These are phyloP conservation scores for Upupa epops DNA, from an alignment of 2,113 vertebrate genomes.

Conservation along the genomic window DNA sequence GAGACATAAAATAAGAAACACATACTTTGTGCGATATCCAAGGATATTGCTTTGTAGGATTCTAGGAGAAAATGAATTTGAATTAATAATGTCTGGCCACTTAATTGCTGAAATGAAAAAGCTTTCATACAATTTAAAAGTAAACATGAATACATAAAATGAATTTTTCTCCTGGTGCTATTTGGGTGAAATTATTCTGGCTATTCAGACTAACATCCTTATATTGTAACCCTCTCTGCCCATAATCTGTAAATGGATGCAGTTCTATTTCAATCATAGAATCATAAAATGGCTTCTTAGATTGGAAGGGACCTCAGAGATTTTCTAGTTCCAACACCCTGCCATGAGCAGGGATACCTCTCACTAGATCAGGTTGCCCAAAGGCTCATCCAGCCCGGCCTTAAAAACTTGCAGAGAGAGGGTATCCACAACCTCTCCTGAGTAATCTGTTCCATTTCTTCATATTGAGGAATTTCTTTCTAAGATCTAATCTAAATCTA, in stretches of 20 bases:
- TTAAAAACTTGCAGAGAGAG: too few species aligned
- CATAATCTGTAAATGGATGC: background rate
- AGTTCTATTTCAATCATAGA: background rate
- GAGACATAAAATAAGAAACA: background rate
- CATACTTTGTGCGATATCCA: background rate
- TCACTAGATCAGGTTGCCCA: too few species aligned
- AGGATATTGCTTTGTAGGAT: background rate
- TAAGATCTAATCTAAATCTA: too few species aligned
- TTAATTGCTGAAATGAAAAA: background rate
- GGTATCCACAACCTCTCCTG: too few species aligned
- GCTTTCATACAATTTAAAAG: background rate
- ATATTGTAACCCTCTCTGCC: background rate
- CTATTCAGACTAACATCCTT: background rate
- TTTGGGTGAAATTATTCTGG: background rate
- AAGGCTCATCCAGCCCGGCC: too few species aligned
- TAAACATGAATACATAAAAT: background rate
- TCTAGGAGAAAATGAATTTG: background rate
- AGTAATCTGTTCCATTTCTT: too few species aligned
- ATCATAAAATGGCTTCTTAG: too few species aligned
- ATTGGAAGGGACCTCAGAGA: too few species aligned
- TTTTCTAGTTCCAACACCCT: too few species aligned
- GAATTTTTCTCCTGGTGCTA: background rate
- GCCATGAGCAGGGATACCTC: too few species aligned
- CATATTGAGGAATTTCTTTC: too few species aligned
- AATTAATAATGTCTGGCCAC: background rate